Conservation (phyloP, 2,113 vertebrate species). For the Calyptomena viridis region DNA sequence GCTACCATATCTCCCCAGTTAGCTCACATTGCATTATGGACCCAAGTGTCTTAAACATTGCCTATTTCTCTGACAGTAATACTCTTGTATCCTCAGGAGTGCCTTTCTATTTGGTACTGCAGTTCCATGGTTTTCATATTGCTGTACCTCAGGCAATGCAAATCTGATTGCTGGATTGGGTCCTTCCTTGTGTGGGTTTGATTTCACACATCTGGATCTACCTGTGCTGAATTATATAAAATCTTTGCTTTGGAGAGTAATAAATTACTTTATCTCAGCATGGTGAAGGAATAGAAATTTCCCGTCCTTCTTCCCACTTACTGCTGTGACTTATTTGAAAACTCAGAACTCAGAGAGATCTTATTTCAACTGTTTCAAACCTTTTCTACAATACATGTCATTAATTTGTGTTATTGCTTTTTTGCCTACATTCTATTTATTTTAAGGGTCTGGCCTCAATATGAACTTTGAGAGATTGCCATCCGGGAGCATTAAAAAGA, state of each 20-base stretch:
- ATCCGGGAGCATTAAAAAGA: constrained; percentile 39
- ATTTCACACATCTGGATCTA: neutral
- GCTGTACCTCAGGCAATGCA: neutral
- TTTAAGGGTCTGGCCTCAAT: constrained; percentile 8
- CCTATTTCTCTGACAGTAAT: neutral
- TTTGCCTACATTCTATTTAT: constrained; percentile 24
- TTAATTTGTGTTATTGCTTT: constrained; percentile 32
- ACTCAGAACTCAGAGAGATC: neutral
- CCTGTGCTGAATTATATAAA: neutral
- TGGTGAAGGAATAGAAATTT: neutral
- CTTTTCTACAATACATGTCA: neutral
- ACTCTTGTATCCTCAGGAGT: neutral
- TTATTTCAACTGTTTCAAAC: constrained; percentile 27
- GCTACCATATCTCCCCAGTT: neutral
- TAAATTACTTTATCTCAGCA: neutral
- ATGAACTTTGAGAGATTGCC: constrained; percentile 27
- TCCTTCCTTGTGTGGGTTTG: neutral
- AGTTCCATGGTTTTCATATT: neutral
- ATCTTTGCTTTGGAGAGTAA: neutral
- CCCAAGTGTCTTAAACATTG: neutral
- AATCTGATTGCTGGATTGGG: neutral
- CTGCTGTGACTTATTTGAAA: constrained; percentile 18
- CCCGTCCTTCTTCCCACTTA: neutral
- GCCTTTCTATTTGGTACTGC: neutral
- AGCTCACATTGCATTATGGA: neutral